These are phyloP conservation scores for Neotoxoptera formosana DNA, from an alignment of 1,140 invertebrate species.

Conservation along the genomic window DNA sequence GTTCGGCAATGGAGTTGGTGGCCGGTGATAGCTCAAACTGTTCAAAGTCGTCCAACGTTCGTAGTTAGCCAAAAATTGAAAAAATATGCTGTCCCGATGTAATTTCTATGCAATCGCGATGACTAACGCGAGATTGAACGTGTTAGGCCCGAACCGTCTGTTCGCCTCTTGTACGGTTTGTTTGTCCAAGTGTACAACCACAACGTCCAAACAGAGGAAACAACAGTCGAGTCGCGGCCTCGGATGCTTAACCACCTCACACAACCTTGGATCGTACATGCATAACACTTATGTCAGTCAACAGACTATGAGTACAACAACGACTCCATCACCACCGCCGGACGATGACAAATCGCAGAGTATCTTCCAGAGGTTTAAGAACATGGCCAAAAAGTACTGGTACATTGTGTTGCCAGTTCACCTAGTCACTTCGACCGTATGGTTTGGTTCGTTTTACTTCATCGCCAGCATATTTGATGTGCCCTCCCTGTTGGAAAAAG, in stretches of 20 bases:
- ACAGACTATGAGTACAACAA: neutral
- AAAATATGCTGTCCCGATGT: neutral
- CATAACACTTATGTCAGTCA: neutral
- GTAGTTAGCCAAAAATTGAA: neutral
- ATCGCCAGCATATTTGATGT: slow-evolving; percentile 79
- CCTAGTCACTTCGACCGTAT: slow-evolving; percentile 81
- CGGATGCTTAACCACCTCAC: neutral
- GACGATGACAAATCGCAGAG: slow-evolving; percentile 66
- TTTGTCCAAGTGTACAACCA: neutral
- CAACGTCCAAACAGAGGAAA: neutral
- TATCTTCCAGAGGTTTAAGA: slow-evolving; percentile 85
- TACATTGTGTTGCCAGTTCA: slow-evolving; percentile 92
- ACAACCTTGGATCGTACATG: neutral
- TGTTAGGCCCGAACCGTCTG: too few species aligned
- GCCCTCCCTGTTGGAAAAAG: slow-evolving; percentile 74
- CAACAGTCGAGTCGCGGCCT: neutral
- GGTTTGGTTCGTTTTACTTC: slow-evolving; percentile 83
- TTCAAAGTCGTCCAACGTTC: neutral
- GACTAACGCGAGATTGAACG: neutral
- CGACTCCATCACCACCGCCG: neutral
- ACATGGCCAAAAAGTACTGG: slow-evolving; percentile 94
- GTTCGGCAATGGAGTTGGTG: neutral
- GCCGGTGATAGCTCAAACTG: neutral
- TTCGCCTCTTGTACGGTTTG: neutral
- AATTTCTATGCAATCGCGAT: neutral